Conservation (phyloP, 2,113 vertebrate genomes). For the Bufo bufo region DNA sequence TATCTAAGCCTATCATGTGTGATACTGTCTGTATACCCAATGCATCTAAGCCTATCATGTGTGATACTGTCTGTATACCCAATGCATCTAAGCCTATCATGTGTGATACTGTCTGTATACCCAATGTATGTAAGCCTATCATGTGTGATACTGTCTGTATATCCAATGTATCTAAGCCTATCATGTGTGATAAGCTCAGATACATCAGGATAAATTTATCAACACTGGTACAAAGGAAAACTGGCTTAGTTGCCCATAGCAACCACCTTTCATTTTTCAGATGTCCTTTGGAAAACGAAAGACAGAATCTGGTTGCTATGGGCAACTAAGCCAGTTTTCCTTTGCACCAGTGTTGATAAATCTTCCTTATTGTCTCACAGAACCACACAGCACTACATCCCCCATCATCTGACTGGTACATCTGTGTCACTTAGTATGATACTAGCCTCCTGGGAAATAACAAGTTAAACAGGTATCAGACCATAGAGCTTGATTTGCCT, state of each 20-base stretch:
- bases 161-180: background rate
- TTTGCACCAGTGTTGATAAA: no score
- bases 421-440: background rate
- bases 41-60: no score
- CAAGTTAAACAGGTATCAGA: slow-evolving; percentile 1
- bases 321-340: no score
- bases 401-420: background rate
- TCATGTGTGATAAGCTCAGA: background rate
- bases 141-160: background rate
- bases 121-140: background rate
- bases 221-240: no score
- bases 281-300: no score
- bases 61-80: background rate
- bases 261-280: no score
- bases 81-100: background rate
- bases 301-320: no score
- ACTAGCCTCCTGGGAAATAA: background rate
- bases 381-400: background rate
- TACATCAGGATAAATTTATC: no score
- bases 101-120: background rate
- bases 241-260: no score
- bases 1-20: no score
- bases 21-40: no score
- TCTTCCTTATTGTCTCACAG: no score
- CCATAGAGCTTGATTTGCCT: background rate